Evolutionary conservation across 2,113 vertebrate genomes (phyloP).

Genomic region (Passer domesticus): DNA sequence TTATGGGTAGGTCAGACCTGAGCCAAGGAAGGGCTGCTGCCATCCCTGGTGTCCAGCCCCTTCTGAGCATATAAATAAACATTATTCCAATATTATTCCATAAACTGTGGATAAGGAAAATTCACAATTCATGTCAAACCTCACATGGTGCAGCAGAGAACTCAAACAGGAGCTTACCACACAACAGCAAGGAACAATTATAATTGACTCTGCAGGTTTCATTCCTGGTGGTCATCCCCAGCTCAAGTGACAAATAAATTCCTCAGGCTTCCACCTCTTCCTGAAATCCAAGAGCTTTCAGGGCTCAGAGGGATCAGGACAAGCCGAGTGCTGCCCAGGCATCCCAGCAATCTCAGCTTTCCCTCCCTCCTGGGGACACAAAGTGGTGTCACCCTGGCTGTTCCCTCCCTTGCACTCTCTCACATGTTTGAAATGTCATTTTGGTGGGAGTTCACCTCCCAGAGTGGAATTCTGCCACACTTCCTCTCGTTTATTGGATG

Average conservation of each 20-base stretch:
- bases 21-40: not conserved
- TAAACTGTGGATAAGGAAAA: not conserved
- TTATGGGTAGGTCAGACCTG: not conserved
- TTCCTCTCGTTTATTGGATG: not conserved
- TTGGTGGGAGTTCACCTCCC: not conserved
- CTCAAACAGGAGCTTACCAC: not conserved
- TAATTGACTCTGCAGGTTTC: constrained; percentile 47
- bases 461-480: not conserved
- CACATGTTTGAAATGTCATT: fast-evolving
- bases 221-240: constrained; percentile 27
- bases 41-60: not conserved
- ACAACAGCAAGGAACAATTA: not conserved
- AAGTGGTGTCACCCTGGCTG: not conserved
- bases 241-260: constrained; percentile 69
- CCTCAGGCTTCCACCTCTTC: constrained; percentile 43
- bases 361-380: not conserved
- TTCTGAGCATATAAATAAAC: not conserved
- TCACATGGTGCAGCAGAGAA: not conserved
- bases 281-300: constrained; percentile 47
- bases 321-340: not conserved
- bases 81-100: not conserved
- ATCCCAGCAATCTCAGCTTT: constrained; percentile 21
- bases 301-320: constrained; percentile 60
- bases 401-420: not conserved
- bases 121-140: not conserved